phyloP scores from a whole-genome alignment of 2,888 invertebrate genomes.

The Strigamia transsilvanica region DNA sequence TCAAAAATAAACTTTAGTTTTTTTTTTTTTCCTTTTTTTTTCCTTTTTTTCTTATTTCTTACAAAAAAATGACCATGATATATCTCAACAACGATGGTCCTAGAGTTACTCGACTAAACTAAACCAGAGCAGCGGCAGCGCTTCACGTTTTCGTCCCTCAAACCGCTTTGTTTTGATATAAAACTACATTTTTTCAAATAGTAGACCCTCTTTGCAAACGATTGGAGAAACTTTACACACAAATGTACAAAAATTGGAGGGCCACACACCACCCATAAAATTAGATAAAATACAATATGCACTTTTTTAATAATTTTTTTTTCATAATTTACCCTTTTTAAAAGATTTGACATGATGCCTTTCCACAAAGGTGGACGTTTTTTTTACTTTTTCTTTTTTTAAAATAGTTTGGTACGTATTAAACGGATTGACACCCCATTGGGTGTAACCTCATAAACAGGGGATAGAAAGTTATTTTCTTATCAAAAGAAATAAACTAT shows the following conservation, averaged over 20 bases:
- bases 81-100: conserved; percentile 61
- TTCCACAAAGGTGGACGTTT: conserved; percentile 57
- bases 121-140: conserved; percentile 54
- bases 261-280: conserved; percentile 43
- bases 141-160: conserved; percentile 55
- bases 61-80: conserved; percentile 63
- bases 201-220: conserved; percentile 48
- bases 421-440: conserved; percentile 53
- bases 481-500: conserved; percentile 52
- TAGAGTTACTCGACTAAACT: conserved; percentile 55
- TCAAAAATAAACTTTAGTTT: conserved; percentile 72
- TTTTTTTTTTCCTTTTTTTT: background rate
- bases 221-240: conserved; percentile 54
- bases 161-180: conserved; percentile 51
- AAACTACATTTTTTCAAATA: conserved; percentile 44
- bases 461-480: conserved; percentile 51
- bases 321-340: conserved; percentile 41
- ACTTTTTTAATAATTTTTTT: conserved; percentile 13
- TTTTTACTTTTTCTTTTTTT: conserved; percentile 53
- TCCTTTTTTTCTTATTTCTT: conserved; percentile 61
- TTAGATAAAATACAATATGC: conserved; percentile 53
- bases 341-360: conserved; percentile 56
- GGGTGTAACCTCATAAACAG: conserved; percentile 56
- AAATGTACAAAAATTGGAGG: conserved; percentile 53
- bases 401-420: conserved; percentile 53